These are phyloP conservation scores for Aegypius monachus DNA, from an alignment of 2,113 vertebrate genomes.

Conservation along the genomic window DNA sequence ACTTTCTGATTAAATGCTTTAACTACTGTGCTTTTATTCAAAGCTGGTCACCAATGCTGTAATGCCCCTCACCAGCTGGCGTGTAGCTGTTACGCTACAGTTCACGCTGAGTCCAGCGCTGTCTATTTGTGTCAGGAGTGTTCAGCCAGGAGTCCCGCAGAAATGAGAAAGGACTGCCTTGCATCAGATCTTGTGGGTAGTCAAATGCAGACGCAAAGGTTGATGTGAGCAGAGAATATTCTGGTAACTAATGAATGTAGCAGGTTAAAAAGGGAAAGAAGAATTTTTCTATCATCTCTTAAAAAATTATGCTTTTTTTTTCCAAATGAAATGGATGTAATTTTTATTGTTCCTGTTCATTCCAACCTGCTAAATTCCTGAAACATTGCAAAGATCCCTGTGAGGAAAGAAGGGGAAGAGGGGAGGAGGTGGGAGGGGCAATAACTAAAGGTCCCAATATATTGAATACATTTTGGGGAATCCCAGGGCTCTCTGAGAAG, in stretches of 20 bases:
- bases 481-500: background rate
- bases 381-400: background rate
- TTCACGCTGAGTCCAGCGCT: fast-evolving
- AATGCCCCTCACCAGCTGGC: background rate
- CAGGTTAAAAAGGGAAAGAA: background rate
- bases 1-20: background rate
- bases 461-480: background rate
- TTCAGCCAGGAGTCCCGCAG: background rate
- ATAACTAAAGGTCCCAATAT: background rate
- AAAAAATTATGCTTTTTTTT: background rate
- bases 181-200: background rate
- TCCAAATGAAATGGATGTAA: background rate
- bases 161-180: background rate
- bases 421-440: background rate
- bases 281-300: background rate
- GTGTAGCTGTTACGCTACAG: background rate
- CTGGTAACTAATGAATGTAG: background rate
- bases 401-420: background rate
- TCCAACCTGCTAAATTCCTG: background rate
- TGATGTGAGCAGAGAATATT: background rate
- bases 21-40: background rate
- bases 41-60: background rate
- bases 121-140: background rate
- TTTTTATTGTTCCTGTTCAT: background rate
- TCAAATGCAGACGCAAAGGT: background rate